Base-by-base conservation (phyloP, 2,797 vertebrate species). In the Gambelia wislizenii region DNA sequence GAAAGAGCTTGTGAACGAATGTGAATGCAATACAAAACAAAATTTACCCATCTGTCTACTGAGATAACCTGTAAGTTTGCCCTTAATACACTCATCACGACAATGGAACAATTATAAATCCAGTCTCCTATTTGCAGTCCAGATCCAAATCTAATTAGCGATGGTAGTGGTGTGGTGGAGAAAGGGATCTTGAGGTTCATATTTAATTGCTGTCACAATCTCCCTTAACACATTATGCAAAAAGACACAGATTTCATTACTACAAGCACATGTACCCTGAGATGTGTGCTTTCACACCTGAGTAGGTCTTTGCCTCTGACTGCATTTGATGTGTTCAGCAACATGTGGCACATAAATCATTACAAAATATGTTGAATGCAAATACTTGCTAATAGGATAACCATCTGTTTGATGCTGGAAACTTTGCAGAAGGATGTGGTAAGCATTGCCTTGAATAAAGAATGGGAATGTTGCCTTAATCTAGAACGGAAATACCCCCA, bases 281-380 rank as follows among this genome's bases (percentile, higher is more conserved):
- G 91, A 90, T 95, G 90, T 61, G 87, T 10, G 1, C 95, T 95
- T 96, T 97, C 93, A 96, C 94, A 91, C 92, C 96, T 94, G 92
- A 91, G 93, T 96, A 96, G 96, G 96, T 96, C 96, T 96, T 95
- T 93, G 87, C 94, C 93, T 87, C 94, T 74, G 36, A 95, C 92
- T 96, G 95, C 91, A 96, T 96, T 95, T 94, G 88, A 96, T 96
- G 96, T 96, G 92, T 95, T 97, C 0, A 0, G 92, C 94, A 95
- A 93, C 96, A 96, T 96, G 96, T 95, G 96, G 94, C 93, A 94
- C 94, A 96, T 96, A 97, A 97, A 97, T 96, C 95, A 96, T 92
- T 94, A 95, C 96, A 97, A 82, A 82, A 96, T 97, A 96, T 96
- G 96, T 96, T 96, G 96, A 96, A 96, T 96, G 95, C 95, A 97